Conservation (phyloP, 2,113 vertebrate genomes). For the Gobiocypris rarus region DNA sequence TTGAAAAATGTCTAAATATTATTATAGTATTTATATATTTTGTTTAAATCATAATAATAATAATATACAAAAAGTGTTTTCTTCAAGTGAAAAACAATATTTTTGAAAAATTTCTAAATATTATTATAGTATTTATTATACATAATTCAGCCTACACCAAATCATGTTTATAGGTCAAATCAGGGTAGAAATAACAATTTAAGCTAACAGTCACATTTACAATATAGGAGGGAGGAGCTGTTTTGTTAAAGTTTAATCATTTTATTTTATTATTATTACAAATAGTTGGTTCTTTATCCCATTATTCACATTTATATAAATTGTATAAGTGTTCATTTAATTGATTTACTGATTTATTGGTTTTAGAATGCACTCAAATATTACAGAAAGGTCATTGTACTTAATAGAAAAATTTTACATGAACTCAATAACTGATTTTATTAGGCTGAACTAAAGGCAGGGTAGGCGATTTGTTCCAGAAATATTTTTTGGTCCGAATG, state of each 20-base stretch:
- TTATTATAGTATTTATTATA: neutral
- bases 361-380: neutral
- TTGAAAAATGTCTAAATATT: neutral
- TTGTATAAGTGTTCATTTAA: neutral
- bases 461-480: no score
- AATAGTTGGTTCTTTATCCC: no score
- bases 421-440: no score
- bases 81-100: neutral
- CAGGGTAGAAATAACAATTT: neutral
- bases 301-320: neutral
- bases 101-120: neutral
- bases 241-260: neutral
- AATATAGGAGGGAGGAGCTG: neutral
- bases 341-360: neutral
- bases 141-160: neutral
- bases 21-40: neutral
- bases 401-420: no score
- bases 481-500: no score
- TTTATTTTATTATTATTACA: no score
- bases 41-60: neutral
- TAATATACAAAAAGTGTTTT: neutral
- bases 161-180: neutral
- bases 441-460: no score
- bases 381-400: no score
- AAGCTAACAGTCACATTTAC: neutral